Conservation (phyloP, 2,888 invertebrate genomes). For the Ischnus inquisitorius region DNA sequence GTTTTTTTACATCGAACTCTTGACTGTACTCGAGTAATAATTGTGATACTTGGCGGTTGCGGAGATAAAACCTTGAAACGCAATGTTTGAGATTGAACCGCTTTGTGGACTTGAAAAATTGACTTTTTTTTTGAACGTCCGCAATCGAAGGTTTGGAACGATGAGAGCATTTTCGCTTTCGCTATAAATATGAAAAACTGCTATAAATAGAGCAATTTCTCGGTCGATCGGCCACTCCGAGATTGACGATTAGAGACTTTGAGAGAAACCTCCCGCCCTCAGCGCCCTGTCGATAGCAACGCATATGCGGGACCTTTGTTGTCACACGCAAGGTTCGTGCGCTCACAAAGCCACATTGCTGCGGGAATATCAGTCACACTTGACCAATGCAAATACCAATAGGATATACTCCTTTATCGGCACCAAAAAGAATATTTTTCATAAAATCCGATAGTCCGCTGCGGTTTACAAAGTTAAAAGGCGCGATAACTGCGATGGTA, state of each 20-base stretch:
- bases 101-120: too few relatives aligned
- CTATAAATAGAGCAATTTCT: neutral
- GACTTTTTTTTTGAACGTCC: too few relatives aligned
- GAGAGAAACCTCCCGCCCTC: neutral
- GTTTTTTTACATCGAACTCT: neutral
- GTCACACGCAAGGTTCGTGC: neutral
- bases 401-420: too few relatives aligned
- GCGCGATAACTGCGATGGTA: neutral
- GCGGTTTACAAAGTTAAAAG: too few relatives aligned
- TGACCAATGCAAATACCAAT: neutral
- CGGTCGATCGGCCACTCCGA: neutral
- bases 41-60: neutral
- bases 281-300: slow-evolving; percentile 11
- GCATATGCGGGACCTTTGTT: neutral
- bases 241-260: slow-evolving; percentile 11
- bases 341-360: neutral
- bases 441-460: too few relatives aligned
- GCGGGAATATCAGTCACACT: neutral
- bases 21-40: neutral
- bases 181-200: neutral
- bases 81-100: too few relatives aligned
- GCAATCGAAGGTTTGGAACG: neutral
- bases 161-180: neutral
- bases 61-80: too few relatives aligned
- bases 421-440: too few relatives aligned